Percentiles rank a stretch among this genome's conserved stretches.
Conservation (phyloP, 2,888 invertebrate species). For the Cosmorhoe ocellata region DNA sequence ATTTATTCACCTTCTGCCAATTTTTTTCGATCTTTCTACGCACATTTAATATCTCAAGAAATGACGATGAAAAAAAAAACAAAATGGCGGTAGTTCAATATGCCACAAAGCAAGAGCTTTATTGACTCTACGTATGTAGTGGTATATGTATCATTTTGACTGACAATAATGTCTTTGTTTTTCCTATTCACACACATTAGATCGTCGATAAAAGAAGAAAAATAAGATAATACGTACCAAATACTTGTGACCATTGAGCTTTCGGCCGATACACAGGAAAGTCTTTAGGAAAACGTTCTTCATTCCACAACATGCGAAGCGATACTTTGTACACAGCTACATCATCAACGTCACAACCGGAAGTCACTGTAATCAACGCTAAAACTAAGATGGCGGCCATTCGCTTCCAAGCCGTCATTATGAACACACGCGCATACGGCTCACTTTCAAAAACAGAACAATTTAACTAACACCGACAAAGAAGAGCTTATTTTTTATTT, state of each 20-base stretch:
- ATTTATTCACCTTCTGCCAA: no score
- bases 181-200: slow-evolving; percentile 20
- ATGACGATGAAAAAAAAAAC: no score
- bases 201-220: slow-evolving; percentile 20
- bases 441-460: slow-evolving; percentile 18
- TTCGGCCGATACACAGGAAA: slow-evolving; percentile 93
- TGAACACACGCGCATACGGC: slow-evolving; percentile 37
- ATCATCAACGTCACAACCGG: slow-evolving; percentile 87
- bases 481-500: slow-evolving; percentile 27
- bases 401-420: slow-evolving; percentile 51
- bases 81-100: no score
- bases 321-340: slow-evolving; percentile 94
- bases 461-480: slow-evolving; percentile 31
- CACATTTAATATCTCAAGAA: no score
- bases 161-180: slow-evolving; percentile 23
- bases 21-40: no score
- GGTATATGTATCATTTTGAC: background rate
- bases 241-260: slow-evolving; percentile 95
- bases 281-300: slow-evolving; percentile 93
- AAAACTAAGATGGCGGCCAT: slow-evolving; percentile 72
- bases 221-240: slow-evolving; percentile 85
- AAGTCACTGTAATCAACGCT: slow-evolving; percentile 40
- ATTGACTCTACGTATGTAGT: no score
- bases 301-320: slow-evolving; percentile 93
- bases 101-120: no score